Evolutionary conservation across 35 echinoderm and acorn worm genomes (phyloP).

Genomic region (Ptychodera flava): DNA sequence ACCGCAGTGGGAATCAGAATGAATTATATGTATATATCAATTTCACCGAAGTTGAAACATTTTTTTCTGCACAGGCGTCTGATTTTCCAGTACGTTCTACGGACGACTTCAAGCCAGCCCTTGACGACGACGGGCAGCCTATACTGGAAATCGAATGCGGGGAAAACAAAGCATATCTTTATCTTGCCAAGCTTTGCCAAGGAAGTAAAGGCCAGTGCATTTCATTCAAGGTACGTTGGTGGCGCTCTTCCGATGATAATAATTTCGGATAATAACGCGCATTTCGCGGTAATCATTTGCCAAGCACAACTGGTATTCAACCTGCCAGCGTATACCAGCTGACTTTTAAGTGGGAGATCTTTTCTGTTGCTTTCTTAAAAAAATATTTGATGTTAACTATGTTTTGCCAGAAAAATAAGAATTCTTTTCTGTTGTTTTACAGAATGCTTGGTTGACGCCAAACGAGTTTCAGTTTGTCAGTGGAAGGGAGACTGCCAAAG

Average conservation of each 20-base stretch:
- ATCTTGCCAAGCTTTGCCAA: constrained; percentile 84
- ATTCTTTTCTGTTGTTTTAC: neutral
- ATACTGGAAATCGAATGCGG: constrained; percentile 86
- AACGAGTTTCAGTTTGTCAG: constrained; percentile 94
- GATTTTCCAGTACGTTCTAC: neutral
- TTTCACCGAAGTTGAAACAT: too few relatives aligned
- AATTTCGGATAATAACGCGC: neutral
- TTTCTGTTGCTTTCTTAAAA: neutral
- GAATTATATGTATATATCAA: too few relatives aligned
- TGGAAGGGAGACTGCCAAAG: constrained; percentile 94
- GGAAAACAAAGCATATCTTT: constrained; percentile 65
- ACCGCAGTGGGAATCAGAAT: too few relatives aligned
- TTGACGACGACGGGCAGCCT: constrained; percentile 44
- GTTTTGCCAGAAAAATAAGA: neutral
- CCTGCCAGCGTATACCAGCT: too few relatives aligned
- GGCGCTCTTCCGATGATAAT: neutral
- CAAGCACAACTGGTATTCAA: neutral
- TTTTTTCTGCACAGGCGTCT: neutral
- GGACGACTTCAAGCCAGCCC: constrained; percentile 39
- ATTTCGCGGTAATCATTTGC: neutral
- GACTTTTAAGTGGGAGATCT: too few relatives aligned
- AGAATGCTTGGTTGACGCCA: constrained; percentile 84
- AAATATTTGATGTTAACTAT: neutral
- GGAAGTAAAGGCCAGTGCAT: constrained; percentile 91
- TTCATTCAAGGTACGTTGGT: constrained; percentile 69